These are phyloP conservation scores for Octomys mimax DNA, from an alignment of 2,797 vertebrate species.

Conservation along the genomic window DNA sequence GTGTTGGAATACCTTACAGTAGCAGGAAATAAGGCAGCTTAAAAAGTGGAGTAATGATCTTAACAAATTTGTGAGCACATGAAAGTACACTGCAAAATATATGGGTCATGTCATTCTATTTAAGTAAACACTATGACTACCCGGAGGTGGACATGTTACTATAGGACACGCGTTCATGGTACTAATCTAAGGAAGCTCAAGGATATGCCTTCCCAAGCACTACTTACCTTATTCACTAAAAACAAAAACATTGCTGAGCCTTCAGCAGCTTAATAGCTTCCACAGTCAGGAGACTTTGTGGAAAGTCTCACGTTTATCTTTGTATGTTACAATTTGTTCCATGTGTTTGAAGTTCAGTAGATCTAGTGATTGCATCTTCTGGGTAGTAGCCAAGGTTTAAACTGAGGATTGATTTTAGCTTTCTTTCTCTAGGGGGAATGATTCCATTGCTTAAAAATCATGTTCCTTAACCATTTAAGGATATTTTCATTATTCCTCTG, in stretches of 20 bases:
- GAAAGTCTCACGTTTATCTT: slow-evolving; percentile 45
- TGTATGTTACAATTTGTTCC: slow-evolving; percentile 47
- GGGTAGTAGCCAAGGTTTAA: slow-evolving; percentile 56
- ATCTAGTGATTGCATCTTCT: background rate
- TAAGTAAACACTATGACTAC: background rate
- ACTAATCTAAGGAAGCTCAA: slow-evolving; percentile 21
- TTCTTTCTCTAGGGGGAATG: slow-evolving; percentile 40
- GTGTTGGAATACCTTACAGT: background rate
- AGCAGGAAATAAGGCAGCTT: background rate
- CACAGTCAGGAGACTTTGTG: background rate
- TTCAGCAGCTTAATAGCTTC: background rate
- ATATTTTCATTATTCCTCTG: background rate
- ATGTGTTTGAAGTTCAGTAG: slow-evolving; percentile 27
- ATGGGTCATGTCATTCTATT: background rate
- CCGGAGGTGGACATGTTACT: background rate
- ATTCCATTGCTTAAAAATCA: slow-evolving; percentile 37
- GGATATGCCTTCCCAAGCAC: background rate
- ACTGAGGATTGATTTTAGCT: slow-evolving; percentile 34
- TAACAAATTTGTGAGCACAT: background rate
- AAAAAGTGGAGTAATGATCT: background rate
- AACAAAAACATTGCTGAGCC: slow-evolving; percentile 21
- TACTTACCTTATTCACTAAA: slow-evolving; percentile 55
- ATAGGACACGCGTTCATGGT: background rate
- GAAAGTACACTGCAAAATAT: background rate
- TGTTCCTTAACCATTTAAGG: background rate